Evolutionary conservation across 2,888 invertebrate species (phyloP).

Genomic region (Oxytorus armatus): DNA sequence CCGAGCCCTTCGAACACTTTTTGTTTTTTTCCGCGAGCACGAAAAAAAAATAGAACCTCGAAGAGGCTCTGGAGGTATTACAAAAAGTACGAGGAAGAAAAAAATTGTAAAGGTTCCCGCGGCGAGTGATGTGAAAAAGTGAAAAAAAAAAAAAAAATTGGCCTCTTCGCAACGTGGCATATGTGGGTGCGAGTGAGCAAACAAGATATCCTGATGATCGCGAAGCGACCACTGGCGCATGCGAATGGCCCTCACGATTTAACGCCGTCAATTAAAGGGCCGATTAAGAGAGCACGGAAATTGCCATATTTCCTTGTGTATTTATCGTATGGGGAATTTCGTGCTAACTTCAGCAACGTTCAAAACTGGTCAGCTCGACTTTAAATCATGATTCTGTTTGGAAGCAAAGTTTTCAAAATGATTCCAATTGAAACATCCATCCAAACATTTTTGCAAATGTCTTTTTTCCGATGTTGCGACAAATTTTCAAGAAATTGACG

Average conservation of each 20-base stretch:
- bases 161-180: constrained; percentile 18
- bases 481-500: no score
- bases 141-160: constrained; percentile 50
- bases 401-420: no score
- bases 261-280: constrained; percentile 58
- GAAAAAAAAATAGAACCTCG: constrained; percentile 14
- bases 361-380: neutral
- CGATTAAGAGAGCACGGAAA: constrained; percentile 53
- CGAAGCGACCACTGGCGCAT: constrained; percentile 34
- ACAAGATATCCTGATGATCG: constrained; percentile 47
- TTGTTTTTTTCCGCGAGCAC: constrained; percentile 2
- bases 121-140: constrained; percentile 35
- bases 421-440: no score
- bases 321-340: constrained; percentile 1
- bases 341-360: neutral
- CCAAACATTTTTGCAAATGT: no score
- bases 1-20: constrained; percentile 19
- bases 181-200: constrained; percentile 23
- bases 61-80: constrained; percentile 22
- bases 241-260: constrained; percentile 49
- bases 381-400: neutral
- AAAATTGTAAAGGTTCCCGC: constrained; percentile 9
- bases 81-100: constrained; percentile 36
- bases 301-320: constrained; percentile 11
- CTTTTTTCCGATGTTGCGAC: no score